Evolutionary conservation across 1,140 invertebrate genomes (phyloP).

Genomic region (Armadillidium nasatum): DNA sequence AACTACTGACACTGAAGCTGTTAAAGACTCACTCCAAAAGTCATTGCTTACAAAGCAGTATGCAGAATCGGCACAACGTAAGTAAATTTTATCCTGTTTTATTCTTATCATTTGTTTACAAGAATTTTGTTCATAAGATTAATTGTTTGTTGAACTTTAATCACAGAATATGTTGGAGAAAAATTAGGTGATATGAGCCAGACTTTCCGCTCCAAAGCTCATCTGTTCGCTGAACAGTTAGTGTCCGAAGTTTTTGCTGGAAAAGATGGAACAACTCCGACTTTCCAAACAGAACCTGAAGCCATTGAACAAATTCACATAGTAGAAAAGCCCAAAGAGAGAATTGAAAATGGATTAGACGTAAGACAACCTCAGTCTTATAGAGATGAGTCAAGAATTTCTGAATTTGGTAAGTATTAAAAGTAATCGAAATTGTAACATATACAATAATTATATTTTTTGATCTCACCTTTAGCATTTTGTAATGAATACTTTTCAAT

Average conservation of each 20-base stretch:
- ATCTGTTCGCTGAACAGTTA: constrained; percentile 63
- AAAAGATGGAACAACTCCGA: constrained; percentile 38
- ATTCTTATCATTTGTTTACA: neutral
- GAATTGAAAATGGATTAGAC: constrained; percentile 44
- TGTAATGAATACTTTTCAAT: constrained; percentile 31
- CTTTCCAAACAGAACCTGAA: constrained; percentile 46
- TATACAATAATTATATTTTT: neutral
- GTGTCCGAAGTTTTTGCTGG: constrained; percentile 49
- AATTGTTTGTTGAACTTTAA: constrained; percentile 37
- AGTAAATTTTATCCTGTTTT: constrained; percentile 9
- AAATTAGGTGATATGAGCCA: constrained; percentile 64
- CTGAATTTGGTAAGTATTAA: constrained; percentile 62
- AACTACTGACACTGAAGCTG: constrained; percentile 32
- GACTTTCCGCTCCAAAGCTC: constrained; percentile 64
- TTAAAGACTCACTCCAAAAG: neutral
- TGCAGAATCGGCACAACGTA: constrained; percentile 37
- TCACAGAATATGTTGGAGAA: constrained; percentile 57
- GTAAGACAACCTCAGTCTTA: constrained; percentile 61
- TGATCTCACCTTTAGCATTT: neutral
- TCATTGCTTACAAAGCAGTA: constrained; percentile 24
- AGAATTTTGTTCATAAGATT: neutral
- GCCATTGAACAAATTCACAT: constrained; percentile 41
- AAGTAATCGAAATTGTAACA: neutral
- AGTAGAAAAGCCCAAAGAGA: neutral
- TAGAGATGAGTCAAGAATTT: constrained; percentile 62